Conservation (phyloP, 2,113 vertebrate genomes). For the Clarias gariepinus region DNA sequence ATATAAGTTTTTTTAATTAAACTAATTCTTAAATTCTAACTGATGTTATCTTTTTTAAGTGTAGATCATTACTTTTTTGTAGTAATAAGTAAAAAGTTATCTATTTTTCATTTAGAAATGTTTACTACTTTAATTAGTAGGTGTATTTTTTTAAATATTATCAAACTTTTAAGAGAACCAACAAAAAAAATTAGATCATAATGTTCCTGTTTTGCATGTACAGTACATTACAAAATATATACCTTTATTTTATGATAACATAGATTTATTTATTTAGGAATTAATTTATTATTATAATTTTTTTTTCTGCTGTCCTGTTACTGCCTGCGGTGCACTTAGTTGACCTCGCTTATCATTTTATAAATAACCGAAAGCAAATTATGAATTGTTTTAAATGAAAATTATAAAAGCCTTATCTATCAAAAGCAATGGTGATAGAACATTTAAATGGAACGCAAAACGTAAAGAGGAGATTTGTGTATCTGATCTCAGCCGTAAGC, state of each 20-base stretch:
- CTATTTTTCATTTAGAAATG: background rate
- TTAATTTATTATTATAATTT: background rate
- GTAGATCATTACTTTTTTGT: background rate
- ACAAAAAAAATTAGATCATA: no score
- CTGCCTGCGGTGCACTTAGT: background rate
- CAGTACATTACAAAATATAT: background rate
- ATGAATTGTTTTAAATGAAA: conserved; percentile 11
- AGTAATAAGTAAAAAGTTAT: background rate
- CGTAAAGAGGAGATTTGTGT: background rate
- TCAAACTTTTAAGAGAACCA: background rate
- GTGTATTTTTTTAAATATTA: background rate
- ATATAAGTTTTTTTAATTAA: no score
- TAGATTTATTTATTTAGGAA: background rate
- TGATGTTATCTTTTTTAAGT: no score
- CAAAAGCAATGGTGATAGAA: background rate
- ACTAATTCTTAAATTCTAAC: no score
- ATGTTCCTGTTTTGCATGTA: background rate
- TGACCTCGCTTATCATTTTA: background rate
- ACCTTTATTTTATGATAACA: background rate
- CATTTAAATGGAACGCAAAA: conserved; percentile 4
- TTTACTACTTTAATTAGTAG: background rate
- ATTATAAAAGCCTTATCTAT: background rate
- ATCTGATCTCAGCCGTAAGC: background rate
- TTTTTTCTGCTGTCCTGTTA: background rate
- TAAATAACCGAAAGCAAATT: background rate